phyloP scores from a whole-genome alignment of 2,888 invertebrate species.

The Nebria salina region DNA sequence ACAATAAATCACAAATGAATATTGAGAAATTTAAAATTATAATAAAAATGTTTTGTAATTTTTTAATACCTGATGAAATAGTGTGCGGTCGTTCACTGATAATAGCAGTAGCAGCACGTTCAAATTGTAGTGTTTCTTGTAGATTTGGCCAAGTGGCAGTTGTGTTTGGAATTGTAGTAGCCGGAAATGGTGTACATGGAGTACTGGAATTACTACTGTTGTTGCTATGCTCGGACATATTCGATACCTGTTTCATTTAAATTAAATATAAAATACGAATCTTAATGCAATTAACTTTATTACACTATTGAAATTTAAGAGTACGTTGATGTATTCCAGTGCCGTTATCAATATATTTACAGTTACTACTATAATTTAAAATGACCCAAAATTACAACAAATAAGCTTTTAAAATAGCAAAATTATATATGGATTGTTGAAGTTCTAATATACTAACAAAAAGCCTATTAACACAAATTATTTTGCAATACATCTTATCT shows the following conservation, averaged over 20 bases:
- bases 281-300: not conserved
- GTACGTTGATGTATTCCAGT: not conserved
- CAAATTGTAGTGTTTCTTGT: constrained; percentile 79
- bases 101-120: constrained; percentile 76
- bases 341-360: too few relatives aligned
- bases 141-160: constrained; percentile 83
- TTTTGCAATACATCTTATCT: not conserved
- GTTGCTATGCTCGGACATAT: constrained; percentile 67
- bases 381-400: not conserved
- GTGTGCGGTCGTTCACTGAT: constrained; percentile 91
- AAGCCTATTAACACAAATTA: not conserved
- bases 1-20: too few relatives aligned
- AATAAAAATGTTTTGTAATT: not conserved
- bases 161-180: constrained; percentile 61
- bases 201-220: constrained; percentile 65
- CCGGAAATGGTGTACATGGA: constrained; percentile 63
- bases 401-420: not conserved
- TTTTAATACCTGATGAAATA: constrained; percentile 72
- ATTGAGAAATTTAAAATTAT: too few relatives aligned
- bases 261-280: not conserved
- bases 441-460: too few relatives aligned
- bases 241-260: constrained; percentile 63
- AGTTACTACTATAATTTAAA: too few relatives aligned
- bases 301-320: not conserved
- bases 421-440: not conserved